Evolutionary conservation across 2,888 invertebrate species (phyloP).

Genomic region (Trachelus stipa): DNA sequence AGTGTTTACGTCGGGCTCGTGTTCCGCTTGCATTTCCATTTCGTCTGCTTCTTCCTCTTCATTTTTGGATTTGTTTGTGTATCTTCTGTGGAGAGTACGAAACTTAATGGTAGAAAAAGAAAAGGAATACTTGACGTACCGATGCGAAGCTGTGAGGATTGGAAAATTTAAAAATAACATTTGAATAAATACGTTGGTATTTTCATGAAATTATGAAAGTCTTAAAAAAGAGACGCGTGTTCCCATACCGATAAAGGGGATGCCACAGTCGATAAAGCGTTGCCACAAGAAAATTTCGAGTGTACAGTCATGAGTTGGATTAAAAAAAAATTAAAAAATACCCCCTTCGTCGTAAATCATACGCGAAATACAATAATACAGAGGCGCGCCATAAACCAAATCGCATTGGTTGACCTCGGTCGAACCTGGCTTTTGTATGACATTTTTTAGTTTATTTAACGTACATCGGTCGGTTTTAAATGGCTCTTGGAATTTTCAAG

Average conservation of each 20-base stretch:
- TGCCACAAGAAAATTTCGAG: neutral
- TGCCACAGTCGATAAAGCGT: neutral
- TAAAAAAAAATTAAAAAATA: neutral
- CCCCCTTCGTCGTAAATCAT: slow-evolving; percentile 45
- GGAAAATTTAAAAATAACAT: neutral
- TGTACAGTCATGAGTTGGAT: neutral
- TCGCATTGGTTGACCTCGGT: slow-evolving; percentile 26
- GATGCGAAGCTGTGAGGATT: neutral
- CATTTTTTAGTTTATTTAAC: slow-evolving; percentile 36
- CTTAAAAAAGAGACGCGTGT: neutral
- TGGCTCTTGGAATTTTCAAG: slow-evolving; percentile 30
- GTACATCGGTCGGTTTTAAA: slow-evolving; percentile 11
- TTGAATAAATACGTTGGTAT: neutral
- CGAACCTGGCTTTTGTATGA: slow-evolving; percentile 41
- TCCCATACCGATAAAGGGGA: neutral
- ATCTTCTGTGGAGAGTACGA: neutral
- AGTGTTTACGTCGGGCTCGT: neutral
- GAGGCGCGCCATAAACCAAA: slow-evolving; percentile 29
- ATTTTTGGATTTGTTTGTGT: neutral
- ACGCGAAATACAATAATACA: slow-evolving; percentile 48
- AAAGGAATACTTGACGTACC: neutral
- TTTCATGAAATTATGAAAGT: neutral
- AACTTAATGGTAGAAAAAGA: neutral
- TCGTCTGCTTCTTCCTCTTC: neutral
- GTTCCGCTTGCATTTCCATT: neutral